Conservation (phyloP, 2,113 vertebrate genomes). For the Colaptes auratus region DNA sequence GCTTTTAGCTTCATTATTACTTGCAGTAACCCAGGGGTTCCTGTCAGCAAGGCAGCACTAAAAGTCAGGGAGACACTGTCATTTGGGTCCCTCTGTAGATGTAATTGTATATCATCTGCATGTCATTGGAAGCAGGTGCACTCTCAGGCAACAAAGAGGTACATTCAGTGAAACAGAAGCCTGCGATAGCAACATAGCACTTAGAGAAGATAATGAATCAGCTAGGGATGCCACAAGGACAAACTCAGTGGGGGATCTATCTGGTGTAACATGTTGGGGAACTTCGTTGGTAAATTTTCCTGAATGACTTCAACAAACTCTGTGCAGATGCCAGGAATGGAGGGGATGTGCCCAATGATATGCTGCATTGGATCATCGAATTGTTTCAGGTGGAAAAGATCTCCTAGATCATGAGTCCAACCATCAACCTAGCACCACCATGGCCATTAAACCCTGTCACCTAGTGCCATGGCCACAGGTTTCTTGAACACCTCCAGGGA, state of each 20-base stretch:
- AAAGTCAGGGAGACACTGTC: neutral
- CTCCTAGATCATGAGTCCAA: too few species aligned
- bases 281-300: neutral
- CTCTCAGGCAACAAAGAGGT: neutral
- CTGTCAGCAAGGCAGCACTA: neutral
- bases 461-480: too few species aligned
- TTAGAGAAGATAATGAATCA: conserved; percentile 24
- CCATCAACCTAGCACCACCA: too few species aligned
- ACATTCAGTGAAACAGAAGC: neutral
- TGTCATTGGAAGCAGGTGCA: conserved; percentile 27
- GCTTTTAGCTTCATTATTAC: conserved; percentile 7
- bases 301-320: neutral
- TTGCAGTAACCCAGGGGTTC: neutral
- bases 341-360: neutral
- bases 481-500: too few species aligned
- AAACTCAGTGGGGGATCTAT: neutral
- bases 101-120: conserved; percentile 1
- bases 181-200: neutral
- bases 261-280: neutral
- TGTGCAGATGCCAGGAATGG: neutral
- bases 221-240: neutral
- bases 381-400: too few species aligned
- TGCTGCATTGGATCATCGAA: too few species aligned
- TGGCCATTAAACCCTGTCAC: too few species aligned
- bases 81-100: neutral